phyloP scores from a whole-genome alignment of 1,140 invertebrate genomes.

The Onthophagus taurus region DNA sequence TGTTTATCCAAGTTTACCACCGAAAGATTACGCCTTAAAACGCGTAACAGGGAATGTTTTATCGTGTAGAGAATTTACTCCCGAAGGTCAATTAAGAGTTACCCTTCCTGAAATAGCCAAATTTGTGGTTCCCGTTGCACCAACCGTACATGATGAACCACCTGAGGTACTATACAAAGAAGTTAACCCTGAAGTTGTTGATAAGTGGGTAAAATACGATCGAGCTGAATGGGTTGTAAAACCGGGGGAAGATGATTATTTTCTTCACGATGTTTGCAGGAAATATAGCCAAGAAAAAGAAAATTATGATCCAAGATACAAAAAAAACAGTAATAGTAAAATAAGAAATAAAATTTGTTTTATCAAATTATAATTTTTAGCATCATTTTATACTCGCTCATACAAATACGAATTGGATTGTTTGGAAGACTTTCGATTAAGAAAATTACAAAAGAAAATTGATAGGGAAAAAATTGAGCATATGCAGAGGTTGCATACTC shows the following conservation, averaged over 20 bases:
- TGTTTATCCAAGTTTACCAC: constrained; percentile 25
- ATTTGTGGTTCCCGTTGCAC: constrained; percentile 26
- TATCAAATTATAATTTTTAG: constrained; percentile 26
- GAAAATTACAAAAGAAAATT: constrained; percentile 35
- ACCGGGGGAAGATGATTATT: constrained; percentile 41
- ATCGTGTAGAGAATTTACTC: constrained; percentile 25
- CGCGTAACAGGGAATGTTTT: constrained; percentile 19
- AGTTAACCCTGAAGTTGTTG: constrained; percentile 23
- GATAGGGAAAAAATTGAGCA: constrained; percentile 17
- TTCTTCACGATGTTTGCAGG: constrained; percentile 39
- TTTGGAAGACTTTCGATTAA: constrained; percentile 33
- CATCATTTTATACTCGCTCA: constrained; percentile 41
- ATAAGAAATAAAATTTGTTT: neutral
- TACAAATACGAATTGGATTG: constrained; percentile 43
- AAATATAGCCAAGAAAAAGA: constrained; percentile 33
- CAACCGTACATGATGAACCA: constrained; percentile 20
- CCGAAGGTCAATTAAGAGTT: constrained; percentile 22
- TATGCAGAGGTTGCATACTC: constrained; percentile 8
- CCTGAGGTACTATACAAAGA: constrained; percentile 11
- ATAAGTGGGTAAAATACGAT: constrained; percentile 34
- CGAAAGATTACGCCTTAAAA: constrained; percentile 30
- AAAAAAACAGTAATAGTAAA: constrained; percentile 1
- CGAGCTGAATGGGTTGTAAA: constrained; percentile 43
- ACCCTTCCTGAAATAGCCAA: constrained; percentile 27
- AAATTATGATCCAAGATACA: constrained; percentile 3